These are phyloP conservation scores for Apocheima hispidaria DNA, from an alignment of 2,888 invertebrate genomes.

Conservation along the genomic window DNA sequence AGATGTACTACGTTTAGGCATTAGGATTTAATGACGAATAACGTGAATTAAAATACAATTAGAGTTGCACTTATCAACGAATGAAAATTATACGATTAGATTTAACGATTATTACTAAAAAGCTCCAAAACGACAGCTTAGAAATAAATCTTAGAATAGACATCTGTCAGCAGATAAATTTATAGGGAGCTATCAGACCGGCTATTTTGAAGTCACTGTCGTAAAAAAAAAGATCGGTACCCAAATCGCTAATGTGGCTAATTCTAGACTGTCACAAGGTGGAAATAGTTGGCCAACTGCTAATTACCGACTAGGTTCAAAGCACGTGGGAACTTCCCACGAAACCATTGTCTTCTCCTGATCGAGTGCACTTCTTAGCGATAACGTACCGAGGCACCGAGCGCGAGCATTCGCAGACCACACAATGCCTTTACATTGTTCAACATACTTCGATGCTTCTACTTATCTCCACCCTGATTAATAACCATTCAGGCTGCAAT, in stretches of 20 bases:
- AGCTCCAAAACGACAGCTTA: no score
- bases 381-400: slow-evolving; percentile 63
- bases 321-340: slow-evolving; percentile 80
- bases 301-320: slow-evolving; percentile 60
- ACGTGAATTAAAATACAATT: no score
- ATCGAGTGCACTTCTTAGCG: slow-evolving; percentile 71
- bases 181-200: neutral
- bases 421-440: slow-evolving; percentile 65
- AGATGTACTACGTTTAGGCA: no score
- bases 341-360: slow-evolving; percentile 59
- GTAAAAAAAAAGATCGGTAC: slow-evolving; percentile 11
- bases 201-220: slow-evolving; percentile 16
- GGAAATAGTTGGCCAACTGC: slow-evolving; percentile 71
- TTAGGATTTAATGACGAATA: no score
- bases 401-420: slow-evolving; percentile 52
- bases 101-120: no score
- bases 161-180: neutral
- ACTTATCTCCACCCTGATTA: slow-evolving; percentile 56
- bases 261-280: slow-evolving; percentile 48
- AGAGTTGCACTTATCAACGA: no score
- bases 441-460: slow-evolving; percentile 53
- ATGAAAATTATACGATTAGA: no score
- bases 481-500: slow-evolving; percentile 55
- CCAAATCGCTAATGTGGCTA: slow-evolving; percentile 18
- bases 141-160: neutral